Evolutionary conservation across 2,113 vertebrate species (phyloP).

Genomic region (Ranitomeya imitator): DNA sequence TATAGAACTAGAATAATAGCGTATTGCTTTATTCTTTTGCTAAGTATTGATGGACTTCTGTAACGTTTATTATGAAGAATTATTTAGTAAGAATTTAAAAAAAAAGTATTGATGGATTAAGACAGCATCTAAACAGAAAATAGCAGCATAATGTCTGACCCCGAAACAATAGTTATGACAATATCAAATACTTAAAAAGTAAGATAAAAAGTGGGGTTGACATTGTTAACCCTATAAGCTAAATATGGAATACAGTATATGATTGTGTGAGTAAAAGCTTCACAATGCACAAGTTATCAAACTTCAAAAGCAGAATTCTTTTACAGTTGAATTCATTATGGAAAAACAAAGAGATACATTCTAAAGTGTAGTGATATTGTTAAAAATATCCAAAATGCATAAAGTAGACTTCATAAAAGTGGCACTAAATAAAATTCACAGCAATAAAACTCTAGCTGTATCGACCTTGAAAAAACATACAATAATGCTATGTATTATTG

Average conservation of each 20-base stretch:
- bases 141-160: background rate
- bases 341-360: background rate
- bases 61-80: no score
- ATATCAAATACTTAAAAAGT: background rate
- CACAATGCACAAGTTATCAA: background rate
- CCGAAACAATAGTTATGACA: background rate
- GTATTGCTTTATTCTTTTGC: background rate
- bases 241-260: background rate
- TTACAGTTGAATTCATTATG: background rate
- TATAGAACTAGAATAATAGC: background rate
- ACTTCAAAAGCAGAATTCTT: background rate
- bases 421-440: background rate
- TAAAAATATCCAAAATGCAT: background rate
- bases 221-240: background rate
- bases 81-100: no score
- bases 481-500: background rate
- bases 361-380: background rate
- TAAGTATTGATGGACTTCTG: background rate
- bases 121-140: background rate
- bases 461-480: background rate
- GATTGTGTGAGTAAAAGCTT: background rate
- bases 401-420: background rate
- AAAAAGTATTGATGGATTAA: background rate
- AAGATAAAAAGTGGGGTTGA: background rate
- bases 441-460: background rate